phyloP scores from a whole-genome alignment of 2,113 vertebrate species.

The Notiomystis cincta region DNA sequence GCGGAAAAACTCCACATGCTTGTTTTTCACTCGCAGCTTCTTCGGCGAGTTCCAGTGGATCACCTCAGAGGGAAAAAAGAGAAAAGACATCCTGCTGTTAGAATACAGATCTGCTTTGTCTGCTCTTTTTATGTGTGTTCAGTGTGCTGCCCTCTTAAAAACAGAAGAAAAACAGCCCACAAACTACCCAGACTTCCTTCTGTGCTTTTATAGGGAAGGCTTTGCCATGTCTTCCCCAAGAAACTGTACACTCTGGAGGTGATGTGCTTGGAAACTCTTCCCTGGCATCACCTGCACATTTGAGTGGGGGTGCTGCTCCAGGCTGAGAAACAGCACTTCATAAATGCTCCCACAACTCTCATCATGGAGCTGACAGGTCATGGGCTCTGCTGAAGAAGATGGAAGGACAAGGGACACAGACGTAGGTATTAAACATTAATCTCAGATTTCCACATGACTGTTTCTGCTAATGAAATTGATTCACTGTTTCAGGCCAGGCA shows the following conservation, averaged over 20 bases:
- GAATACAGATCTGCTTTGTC: neutral
- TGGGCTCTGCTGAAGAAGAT: neutral
- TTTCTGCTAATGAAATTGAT: conserved; percentile 6
- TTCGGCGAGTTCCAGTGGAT: conserved; percentile 99
- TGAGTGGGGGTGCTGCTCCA: neutral
- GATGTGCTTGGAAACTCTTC: neutral
- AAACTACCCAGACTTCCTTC: neutral
- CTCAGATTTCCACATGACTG: neutral
- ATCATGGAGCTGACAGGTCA: neutral
- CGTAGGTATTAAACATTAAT: neutral
- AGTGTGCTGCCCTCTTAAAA: neutral
- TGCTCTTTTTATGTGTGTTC: neutral
- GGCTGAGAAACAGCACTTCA: neutral
- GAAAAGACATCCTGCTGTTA: conserved; percentile 21
- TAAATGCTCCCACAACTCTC: neutral
- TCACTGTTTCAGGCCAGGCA: neutral
- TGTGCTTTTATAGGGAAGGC: neutral
- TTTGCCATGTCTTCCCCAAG: neutral
- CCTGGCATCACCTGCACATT: neutral
- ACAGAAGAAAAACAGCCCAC: neutral
- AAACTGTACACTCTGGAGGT: neutral
- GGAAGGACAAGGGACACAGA: neutral
- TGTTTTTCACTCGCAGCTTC: conserved; percentile 97
- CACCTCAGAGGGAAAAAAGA: conserved; percentile 75
- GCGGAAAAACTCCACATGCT: conserved; percentile 97